Evolutionary conservation across 2,888 invertebrate species (phyloP).

Genomic region (Agriopis aurantiaria): DNA sequence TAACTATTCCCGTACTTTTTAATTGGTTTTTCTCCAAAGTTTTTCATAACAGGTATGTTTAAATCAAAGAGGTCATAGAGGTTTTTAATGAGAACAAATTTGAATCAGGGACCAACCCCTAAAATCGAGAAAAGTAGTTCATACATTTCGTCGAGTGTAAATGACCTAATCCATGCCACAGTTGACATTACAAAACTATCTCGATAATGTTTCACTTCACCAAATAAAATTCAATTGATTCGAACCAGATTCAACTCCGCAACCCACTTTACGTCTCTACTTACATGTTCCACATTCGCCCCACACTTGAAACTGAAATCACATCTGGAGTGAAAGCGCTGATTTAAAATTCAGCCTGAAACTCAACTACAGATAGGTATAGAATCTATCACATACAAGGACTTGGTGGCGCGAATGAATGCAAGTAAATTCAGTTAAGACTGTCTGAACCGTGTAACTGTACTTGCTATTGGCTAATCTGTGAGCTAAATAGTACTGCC

Average conservation of each 20-base stretch:
- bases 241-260: slow-evolving; percentile 5
- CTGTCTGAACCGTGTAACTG: slow-evolving; percentile 10
- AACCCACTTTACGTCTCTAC: neutral
- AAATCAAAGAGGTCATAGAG: too few species aligned
- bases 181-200: too few species aligned
- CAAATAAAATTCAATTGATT: neutral
- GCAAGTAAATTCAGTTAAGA: slow-evolving; percentile 19
- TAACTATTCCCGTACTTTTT: too few species aligned
- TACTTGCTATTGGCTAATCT: slow-evolving; percentile 5
- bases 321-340: neutral
- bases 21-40: too few species aligned
- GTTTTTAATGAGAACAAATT: too few species aligned
- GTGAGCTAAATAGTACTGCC: neutral
- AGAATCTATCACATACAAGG: slow-evolving; percentile 12
- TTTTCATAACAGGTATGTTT: too few species aligned
- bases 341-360: slow-evolving; percentile 20
- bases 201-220: neutral
- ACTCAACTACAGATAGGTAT: slow-evolving; percentile 1
- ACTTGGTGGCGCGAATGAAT: slow-evolving; percentile 12
- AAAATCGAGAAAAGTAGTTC: too few species aligned
- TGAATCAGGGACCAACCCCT: too few species aligned
- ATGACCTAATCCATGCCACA: too few species aligned
- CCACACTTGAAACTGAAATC: slow-evolving; percentile 18
- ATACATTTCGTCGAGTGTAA: too few species aligned
- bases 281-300: neutral